Conservation (phyloP, 2,888 invertebrate genomes). For the Lasioglossum marginatum region DNA sequence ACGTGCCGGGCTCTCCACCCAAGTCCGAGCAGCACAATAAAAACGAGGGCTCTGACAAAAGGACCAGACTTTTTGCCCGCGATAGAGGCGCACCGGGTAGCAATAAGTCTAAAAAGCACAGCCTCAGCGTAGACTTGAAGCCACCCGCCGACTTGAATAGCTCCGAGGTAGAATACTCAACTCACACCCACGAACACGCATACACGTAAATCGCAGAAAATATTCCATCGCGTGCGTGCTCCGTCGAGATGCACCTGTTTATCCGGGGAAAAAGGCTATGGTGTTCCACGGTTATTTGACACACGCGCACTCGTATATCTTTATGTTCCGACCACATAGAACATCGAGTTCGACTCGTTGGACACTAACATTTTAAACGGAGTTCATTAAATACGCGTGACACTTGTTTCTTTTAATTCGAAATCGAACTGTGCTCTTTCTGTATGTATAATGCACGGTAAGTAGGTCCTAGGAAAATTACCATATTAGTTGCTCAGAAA, state of each 20-base stretch:
- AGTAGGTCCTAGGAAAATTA: not conserved
- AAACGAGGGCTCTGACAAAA: constrained; percentile 81
- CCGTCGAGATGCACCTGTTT: not conserved
- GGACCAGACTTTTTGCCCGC: constrained; percentile 88
- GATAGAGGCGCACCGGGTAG: constrained; percentile 84
- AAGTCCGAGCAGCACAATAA: constrained; percentile 86
- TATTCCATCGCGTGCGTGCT: not conserved
- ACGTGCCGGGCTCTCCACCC: constrained; percentile 87
- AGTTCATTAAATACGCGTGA: not conserved
- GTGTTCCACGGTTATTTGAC: constrained; percentile 7
- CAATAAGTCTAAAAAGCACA: constrained; percentile 88
- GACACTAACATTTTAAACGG: not conserved
- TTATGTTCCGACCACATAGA: not conserved
- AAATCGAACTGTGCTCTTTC: not conserved
- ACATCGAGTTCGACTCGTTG: not conserved
- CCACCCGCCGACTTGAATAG: constrained; percentile 80
- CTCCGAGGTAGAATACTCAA: constrained; percentile 76
- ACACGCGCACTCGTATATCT: not conserved
- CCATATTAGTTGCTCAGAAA: not conserved
- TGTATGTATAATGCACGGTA: not conserved
- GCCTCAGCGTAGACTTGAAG: constrained; percentile 85
- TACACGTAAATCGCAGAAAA: not conserved
- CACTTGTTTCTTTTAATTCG: not conserved
- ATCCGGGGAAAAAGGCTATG: not conserved
- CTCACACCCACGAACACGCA: not conserved